Evolutionary conservation across 2,113 vertebrate genomes (phyloP).

Genomic region (Stigmatopora argus): DNA sequence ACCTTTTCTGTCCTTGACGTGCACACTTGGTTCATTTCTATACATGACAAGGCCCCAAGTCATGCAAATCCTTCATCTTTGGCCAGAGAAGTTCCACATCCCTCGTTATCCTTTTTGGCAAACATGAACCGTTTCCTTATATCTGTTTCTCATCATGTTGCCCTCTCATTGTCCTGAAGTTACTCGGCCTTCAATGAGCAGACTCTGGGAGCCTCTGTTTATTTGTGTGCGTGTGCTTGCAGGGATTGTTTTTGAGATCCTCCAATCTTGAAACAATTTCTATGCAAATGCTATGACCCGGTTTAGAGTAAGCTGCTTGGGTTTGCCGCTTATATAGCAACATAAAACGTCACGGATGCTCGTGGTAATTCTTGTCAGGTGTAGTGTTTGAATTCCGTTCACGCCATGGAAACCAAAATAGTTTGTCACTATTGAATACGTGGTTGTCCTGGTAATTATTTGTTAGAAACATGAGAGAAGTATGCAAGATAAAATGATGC

Average conservation of each 20-base stretch:
- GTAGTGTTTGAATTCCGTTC: not conserved
- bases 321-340: slow-evolving; percentile 31
- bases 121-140: slow-evolving; percentile 37
- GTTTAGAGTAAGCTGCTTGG: slow-evolving; percentile 34
- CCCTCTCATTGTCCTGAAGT: slow-evolving; percentile 35
- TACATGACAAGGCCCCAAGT: slow-evolving; percentile 22
- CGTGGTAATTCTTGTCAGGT: slow-evolving; percentile 27
- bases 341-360: slow-evolving; percentile 10
- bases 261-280: slow-evolving; percentile 58
- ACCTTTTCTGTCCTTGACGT: not conserved
- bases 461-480: slow-evolving; percentile 45
- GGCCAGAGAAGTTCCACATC: slow-evolving; percentile 17
- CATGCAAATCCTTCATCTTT: slow-evolving; percentile 20
- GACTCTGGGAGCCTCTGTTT: slow-evolving; percentile 20
- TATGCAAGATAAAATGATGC: slow-evolving; percentile 27
- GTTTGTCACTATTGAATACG: slow-evolving; percentile 29
- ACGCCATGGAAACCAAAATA: slow-evolving; percentile 7
- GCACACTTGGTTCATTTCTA: slow-evolving; percentile 7
- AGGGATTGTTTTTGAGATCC: slow-evolving; percentile 34
- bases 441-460: slow-evolving; percentile 43
- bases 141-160: slow-evolving; percentile 44
- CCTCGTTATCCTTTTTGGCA: slow-evolving; percentile 23
- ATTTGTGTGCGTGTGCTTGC: slow-evolving; percentile 13
- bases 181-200: slow-evolving; percentile 43
- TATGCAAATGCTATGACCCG: slow-evolving; percentile 57